A percentile compares a stretch with the other conserved stretches of the same genome.
These are phyloP conservation scores for Pteromalus puparum DNA, from an alignment of 1,140 invertebrate species.

Conservation along the genomic window DNA sequence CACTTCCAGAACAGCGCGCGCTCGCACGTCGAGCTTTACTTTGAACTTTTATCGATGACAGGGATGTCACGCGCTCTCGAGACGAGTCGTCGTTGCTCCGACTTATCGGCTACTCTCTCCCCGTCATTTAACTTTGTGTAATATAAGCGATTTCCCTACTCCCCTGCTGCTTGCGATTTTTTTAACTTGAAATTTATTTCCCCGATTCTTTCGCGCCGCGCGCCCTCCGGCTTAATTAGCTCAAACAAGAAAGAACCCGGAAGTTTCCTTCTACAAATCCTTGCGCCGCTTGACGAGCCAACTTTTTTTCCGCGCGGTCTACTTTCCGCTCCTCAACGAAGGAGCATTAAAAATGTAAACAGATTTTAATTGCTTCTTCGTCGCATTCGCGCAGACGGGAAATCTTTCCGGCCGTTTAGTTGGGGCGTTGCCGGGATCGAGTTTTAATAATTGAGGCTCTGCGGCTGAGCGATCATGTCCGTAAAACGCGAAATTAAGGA, in stretches of 20 bases:
- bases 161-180: conserved; percentile 49
- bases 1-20: conserved; percentile 39
- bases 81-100: not conserved
- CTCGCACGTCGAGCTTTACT: conserved; percentile 53
- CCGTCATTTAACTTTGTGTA: conserved; percentile 6
- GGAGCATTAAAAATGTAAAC: conserved; percentile 46
- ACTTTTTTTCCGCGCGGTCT: not conserved
- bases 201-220: not conserved
- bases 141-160: conserved; percentile 19
- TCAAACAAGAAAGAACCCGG: conserved; percentile 23
- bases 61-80: conserved; percentile 49
- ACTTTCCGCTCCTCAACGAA: not conserved
- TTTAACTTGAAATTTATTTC: conserved; percentile 18
- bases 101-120: conserved; percentile 26
- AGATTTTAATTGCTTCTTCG: conserved; percentile 44
- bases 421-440: conserved; percentile 15
- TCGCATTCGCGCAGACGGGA: not conserved
- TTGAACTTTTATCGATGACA: conserved; percentile 69
- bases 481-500: not conserved
- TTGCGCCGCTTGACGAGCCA: not conserved
- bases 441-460: conserved; percentile 42
- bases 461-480: not conserved
- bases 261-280: not conserved
- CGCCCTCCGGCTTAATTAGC: conserved; percentile 10
- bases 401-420: conserved; percentile 20